Percentiles rank a stretch among this genome's conserved stretches.
Conservation (phyloP, 2,113 vertebrate species). For the human (Homo sapiens) region DNA sequence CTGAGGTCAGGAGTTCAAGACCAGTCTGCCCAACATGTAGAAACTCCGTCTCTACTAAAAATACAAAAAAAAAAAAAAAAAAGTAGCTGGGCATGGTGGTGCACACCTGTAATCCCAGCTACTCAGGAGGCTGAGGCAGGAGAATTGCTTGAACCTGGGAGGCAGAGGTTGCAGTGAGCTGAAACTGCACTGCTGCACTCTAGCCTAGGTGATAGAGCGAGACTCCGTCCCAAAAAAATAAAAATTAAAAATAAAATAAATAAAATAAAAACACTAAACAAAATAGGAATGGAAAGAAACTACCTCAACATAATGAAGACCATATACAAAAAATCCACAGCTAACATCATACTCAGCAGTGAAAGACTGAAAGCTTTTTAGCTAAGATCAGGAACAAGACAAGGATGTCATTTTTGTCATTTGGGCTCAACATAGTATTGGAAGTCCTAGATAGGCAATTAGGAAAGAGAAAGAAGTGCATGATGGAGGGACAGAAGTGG, state of each 20-base stretch:
- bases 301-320: not conserved
- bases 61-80: too few species aligned
- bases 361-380: not conserved
- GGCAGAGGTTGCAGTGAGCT: too few species aligned
- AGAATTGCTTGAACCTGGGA: too few species aligned
- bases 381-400: not conserved
- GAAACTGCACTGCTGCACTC: too few species aligned
- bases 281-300: not conserved
- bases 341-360: not conserved
- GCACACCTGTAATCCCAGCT: too few species aligned
- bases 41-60: too few species aligned
- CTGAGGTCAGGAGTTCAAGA: too few species aligned
- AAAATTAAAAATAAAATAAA: not conserved
- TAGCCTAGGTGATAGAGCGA: too few species aligned
- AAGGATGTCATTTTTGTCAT: not conserved
- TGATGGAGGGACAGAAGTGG: not conserved
- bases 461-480: not conserved
- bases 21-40: too few species aligned
- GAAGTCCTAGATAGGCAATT: not conserved
- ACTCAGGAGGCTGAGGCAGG: too few species aligned
- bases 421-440: not conserved
- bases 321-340: not conserved
- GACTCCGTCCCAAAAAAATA: too few species aligned
- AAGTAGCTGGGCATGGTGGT: too few species aligned
- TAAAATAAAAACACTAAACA: not conserved